Percentiles rank a stretch among this genome's conserved stretches.
Conservation (phyloP, 2,113 vertebrate species). For the Gavia stellata region DNA sequence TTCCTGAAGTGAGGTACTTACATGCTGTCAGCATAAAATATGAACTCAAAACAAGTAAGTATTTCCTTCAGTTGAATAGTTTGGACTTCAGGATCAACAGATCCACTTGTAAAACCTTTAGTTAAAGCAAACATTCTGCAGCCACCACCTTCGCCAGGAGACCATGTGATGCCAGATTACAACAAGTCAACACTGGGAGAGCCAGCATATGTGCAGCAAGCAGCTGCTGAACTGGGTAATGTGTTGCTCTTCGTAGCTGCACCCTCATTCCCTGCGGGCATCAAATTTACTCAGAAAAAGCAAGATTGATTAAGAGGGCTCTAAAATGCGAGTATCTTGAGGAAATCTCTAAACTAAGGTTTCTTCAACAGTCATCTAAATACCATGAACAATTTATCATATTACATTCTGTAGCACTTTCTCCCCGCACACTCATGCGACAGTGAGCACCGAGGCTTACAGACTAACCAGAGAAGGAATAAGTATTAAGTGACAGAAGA, state of each 20-base stretch:
- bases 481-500: neutral
- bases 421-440: neutral
- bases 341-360: neutral
- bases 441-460: neutral
- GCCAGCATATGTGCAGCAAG: neutral
- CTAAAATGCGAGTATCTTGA: neutral
- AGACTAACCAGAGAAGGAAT: neutral
- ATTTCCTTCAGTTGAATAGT: conserved; percentile 30
- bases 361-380: neutral
- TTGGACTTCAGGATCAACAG: conserved; percentile 35
- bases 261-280: neutral
- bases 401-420: neutral
- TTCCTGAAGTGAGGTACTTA: conserved; percentile 34
- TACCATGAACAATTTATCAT: neutral
- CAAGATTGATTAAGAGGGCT: neutral
- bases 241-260: neutral
- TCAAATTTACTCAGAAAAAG: neutral
- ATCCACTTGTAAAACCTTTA: conserved; percentile 21
- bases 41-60: neutral
- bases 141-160: conserved; percentile 8
- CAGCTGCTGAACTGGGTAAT: neutral
- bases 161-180: conserved; percentile 25
- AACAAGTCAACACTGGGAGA: neutral
- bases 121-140: neutral
- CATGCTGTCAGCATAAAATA: neutral